Evolutionary conservation across 2,888 invertebrate genomes (phyloP), one percentile per base, ranked within the genome.

Genomic region (Calliphora vomitoria): DNA sequence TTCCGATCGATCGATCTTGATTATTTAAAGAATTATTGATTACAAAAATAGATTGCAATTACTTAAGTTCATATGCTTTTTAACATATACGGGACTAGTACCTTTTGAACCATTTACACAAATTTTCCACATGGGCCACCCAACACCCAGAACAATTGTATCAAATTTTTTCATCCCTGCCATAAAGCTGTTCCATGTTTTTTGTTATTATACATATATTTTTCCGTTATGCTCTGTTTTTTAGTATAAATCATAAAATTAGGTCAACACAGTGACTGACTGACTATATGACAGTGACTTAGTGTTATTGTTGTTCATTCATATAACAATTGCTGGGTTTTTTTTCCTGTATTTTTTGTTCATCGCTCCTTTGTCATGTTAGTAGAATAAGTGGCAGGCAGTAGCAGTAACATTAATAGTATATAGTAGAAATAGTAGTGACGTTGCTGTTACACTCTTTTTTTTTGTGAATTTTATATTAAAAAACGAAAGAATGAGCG

Each of bases 261-360:
- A 76, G 85, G 80, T 85, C 85, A 85, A 81, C 75, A 55, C 35
- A 69, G 44, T 81, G 75, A 81, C 80, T 85, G 75, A 81, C 80
- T 85, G 72, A 72, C 78, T 79, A 35, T 44, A 62, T 72, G 78
- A 78, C 83, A 71, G 78, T 82, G 87, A 87, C 78, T 84, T 82
- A 74, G 71, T 87, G 81, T 68, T 78, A 20, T 82, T 74, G 20
- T 76, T 68, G 62, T 58, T 75, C 64, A 31, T 72, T 31, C n/a
- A 35, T 69, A 60, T 31, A 18, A 35, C 60, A 71, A 35, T 35
- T 62, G 62, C 25, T 35, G 3, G 2, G n/a, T 18, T 25, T 4
- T 75, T n/a, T 44, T 35, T 5, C 35, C 35, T 35, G 35, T 35
- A 35, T 58, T 25, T 74, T 72, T 64, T 81, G n/a, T 71, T 25